Evolutionary conservation across 2,113 vertebrate species (phyloP).

Genomic region (Burhinus bistriatus): DNA sequence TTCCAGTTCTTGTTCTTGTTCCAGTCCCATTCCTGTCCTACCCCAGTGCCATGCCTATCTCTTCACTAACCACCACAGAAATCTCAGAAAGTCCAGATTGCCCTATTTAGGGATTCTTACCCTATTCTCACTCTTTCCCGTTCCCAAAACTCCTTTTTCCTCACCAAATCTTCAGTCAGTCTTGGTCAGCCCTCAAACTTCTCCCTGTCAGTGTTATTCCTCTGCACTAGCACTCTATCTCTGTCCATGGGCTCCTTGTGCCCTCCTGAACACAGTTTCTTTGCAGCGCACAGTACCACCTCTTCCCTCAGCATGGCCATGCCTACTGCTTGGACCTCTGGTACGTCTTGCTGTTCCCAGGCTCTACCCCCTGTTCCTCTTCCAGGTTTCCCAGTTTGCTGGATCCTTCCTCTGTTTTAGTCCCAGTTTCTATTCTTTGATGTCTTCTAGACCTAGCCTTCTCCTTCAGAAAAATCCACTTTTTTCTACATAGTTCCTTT

Average conservation of each 20-base stretch:
- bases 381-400: neutral
- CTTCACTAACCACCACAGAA: neutral
- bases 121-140: neutral
- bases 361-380: neutral
- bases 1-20: neutral
- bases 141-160: neutral
- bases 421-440: neutral
- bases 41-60: neutral
- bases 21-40: neutral
- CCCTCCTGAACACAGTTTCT: neutral
- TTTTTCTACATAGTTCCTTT: neutral
- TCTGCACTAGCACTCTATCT: neutral
- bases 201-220: accelerated
- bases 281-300: neutral
- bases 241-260: neutral
- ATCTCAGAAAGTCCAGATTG: neutral
- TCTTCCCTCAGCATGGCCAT: neutral
- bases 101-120: neutral
- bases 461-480: neutral
- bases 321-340: neutral
- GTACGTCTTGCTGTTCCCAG: neutral
- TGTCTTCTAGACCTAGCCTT: neutral
- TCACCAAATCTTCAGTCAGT: neutral
- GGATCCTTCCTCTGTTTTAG: neutral
- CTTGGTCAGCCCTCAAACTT: neutral